These are phyloP conservation scores for Halisarca cf. caerulea DNA, from an alignment of 37 sponge, comb jelly and placozoan species.

Conservation along the genomic window DNA sequence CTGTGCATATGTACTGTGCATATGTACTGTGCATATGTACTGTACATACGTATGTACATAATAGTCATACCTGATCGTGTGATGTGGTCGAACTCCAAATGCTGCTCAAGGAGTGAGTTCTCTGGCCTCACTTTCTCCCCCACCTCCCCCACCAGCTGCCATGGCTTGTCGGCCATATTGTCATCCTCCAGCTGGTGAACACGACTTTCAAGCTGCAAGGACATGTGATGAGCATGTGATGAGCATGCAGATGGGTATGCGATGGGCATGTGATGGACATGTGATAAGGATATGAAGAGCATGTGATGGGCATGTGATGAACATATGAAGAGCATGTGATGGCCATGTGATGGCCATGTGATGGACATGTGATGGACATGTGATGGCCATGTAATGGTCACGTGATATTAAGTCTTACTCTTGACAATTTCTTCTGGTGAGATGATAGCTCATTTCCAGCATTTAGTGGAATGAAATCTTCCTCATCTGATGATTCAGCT, in stretches of 20 bases:
- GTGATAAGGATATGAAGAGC: no score
- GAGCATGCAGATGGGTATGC: no score
- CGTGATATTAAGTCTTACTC: background rate
- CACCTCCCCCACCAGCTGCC: conserved; percentile 95
- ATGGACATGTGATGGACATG: no score
- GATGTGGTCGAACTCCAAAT: conserved; percentile 70
- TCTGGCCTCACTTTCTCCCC: conserved; percentile 57
- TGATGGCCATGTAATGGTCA: no score
- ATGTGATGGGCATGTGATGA: no score
- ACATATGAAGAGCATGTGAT: no score
- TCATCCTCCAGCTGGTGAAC: conserved; percentile 67
- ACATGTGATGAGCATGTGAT: no score
- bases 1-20: no score
- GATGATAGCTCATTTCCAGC: background rate
- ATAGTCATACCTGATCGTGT: conserved; percentile 22
- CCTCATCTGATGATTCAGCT: background rate
- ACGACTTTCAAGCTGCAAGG: conserved; percentile 50
- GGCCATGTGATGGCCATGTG: no score
- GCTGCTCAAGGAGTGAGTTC: conserved; percentile 86
- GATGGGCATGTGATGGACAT: no score
- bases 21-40: no score
- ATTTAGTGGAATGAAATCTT: background rate
- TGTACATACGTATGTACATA: no score
- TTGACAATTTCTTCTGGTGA: background rate
- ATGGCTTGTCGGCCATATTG: conserved; percentile 77